These are phyloP conservation scores for Microcebus tavaratra DNA, from an alignment of 2,113 vertebrate genomes.

Conservation along the genomic window DNA sequence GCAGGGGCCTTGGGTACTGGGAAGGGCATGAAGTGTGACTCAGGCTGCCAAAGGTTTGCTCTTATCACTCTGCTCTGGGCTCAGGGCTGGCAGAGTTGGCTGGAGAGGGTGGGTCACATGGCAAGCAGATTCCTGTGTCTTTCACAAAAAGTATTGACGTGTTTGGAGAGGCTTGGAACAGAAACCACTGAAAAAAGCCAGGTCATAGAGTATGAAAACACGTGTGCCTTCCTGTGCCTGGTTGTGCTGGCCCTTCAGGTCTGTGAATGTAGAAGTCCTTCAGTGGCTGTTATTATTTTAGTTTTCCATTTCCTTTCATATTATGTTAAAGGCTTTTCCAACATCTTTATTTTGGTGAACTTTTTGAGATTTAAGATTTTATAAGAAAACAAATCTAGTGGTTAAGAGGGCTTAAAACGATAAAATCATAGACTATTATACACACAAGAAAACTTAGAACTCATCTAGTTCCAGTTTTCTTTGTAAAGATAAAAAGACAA, in stretches of 20 bases:
- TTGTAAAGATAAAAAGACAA: neutral
- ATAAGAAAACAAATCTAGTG: neutral
- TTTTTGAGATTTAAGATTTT: conserved; percentile 43
- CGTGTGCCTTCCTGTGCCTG: neutral
- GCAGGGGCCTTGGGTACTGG: neutral
- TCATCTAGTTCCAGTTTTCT: neutral
- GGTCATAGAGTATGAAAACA: neutral
- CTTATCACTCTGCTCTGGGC: neutral
- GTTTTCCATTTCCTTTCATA: neutral
- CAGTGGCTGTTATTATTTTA: neutral
- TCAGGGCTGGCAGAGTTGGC: neutral
- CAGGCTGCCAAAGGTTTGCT: neutral
- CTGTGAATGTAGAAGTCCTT: neutral
- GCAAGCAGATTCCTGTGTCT: neutral
- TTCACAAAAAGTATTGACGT: neutral
- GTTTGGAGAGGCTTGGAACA: neutral
- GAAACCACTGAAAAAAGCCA: neutral
- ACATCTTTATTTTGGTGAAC: neutral
- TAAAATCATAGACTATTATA: neutral
- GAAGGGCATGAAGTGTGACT: neutral
- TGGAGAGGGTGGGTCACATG: neutral
- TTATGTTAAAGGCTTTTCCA: conserved; percentile 11
- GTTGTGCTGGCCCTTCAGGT: neutral
- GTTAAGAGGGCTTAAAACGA: neutral
- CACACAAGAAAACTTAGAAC: conserved; percentile 9